Conservation (phyloP, 2,888 invertebrate species). For the Ceriagrion tenellum region DNA sequence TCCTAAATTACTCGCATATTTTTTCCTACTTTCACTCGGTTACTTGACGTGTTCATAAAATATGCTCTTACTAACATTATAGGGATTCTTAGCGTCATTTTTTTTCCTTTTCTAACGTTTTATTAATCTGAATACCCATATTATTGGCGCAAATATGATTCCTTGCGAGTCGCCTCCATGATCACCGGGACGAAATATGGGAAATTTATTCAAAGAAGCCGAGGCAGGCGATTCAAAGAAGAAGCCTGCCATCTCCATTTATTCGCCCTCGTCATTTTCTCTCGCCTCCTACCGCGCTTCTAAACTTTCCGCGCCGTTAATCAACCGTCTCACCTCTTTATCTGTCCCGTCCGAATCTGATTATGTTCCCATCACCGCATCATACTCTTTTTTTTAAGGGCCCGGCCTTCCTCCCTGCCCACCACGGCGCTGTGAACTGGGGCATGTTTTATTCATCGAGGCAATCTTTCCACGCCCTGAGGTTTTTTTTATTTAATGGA, state of each 20-base stretch:
- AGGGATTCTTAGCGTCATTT: no score
- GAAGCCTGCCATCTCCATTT: not conserved
- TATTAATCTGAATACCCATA: not conserved
- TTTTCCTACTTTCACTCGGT: no score
- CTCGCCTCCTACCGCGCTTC: not conserved
- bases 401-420: not conserved
- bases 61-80: no score
- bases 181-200: not conserved
- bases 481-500: not conserved
- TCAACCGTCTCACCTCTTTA: not conserved
- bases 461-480: conserved; percentile 23
- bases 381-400: not conserved
- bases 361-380: conserved; percentile 14
- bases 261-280: not conserved
- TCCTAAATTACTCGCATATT: no score
- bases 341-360: not conserved
- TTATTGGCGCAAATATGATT: not conserved
- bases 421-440: not conserved
- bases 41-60: no score
- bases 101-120: not conserved
- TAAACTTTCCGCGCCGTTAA: conserved; percentile 11
- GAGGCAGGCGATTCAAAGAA: no score
- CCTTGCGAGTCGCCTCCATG: not conserved
- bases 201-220: not conserved
- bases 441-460: conserved; percentile 15